phyloP scores from a whole-genome alignment of 2,888 invertebrate genomes.

The Brenthis daphne region DNA sequence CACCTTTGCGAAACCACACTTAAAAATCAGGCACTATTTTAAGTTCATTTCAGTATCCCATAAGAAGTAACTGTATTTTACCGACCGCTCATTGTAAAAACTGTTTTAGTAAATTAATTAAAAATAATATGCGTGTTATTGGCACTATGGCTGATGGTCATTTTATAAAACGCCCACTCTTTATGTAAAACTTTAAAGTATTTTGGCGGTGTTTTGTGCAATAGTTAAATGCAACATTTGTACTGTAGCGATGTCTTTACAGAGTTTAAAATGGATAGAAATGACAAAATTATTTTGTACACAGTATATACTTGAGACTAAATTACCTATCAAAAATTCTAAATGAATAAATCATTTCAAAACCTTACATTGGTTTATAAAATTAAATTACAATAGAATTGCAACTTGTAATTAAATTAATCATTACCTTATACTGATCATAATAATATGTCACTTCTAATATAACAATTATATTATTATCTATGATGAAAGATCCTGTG shows the following conservation, averaged over 20 bases:
- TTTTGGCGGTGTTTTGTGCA: constrained; percentile 22
- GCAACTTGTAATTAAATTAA: background rate
- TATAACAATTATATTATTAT: background rate
- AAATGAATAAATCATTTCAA: too few species aligned
- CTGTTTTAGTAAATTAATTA: background rate
- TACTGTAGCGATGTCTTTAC: background rate
- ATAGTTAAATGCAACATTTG: constrained; percentile 10
- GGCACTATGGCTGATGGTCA: constrained; percentile 22
- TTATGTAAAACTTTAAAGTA: constrained; percentile 5
- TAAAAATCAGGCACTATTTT: too few species aligned
- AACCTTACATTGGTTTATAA: too few species aligned
- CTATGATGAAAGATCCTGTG: background rate
- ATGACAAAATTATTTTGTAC: background rate
- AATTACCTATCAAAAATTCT: background rate
- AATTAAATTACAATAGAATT: too few species aligned
- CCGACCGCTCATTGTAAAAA: background rate
- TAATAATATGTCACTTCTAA: background rate
- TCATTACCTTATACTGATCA: background rate
- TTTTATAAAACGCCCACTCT: background rate
- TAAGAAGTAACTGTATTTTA: background rate
- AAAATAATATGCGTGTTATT: background rate
- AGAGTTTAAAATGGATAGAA: background rate
- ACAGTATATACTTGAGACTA: background rate
- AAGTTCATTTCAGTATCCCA: too few species aligned
- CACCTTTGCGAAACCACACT: too few species aligned